Conservation (phyloP, 2,888 invertebrate species). For the Eilema caniola region DNA sequence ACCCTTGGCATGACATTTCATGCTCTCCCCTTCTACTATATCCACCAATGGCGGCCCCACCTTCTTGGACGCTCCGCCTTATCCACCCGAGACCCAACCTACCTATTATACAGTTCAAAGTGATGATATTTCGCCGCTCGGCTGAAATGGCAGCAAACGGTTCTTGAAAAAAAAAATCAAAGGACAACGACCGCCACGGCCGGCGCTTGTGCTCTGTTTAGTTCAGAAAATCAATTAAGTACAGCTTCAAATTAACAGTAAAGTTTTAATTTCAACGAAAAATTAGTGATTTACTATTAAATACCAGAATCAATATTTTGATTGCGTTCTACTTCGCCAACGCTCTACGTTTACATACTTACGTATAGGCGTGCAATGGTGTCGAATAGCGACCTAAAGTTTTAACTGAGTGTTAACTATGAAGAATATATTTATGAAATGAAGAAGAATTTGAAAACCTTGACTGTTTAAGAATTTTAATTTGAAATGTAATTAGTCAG, state of each 20-base stretch:
- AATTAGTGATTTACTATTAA: background rate
- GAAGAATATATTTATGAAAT: no score
- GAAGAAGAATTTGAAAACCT: background rate
- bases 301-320: background rate
- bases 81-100: conserved; percentile 68
- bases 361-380: background rate
- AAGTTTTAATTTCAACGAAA: background rate
- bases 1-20: conserved; percentile 42
- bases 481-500: no score
- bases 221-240: conserved; percentile 29
- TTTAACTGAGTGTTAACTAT: background rate
- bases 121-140: conserved; percentile 74
- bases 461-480: background rate
- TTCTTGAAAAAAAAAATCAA: conserved; percentile 66
- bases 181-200: conserved; percentile 23
- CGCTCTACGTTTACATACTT: background rate
- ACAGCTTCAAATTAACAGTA: conserved; percentile 6
- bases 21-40: conserved; percentile 57
- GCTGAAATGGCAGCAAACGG: conserved; percentile 73
- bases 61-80: conserved; percentile 67
- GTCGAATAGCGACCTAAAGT: background rate
- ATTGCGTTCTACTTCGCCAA: background rate
- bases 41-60: conserved; percentile 65
- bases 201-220: conserved; percentile 39
- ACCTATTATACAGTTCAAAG: conserved; percentile 77